phyloP scores from a whole-genome alignment of 1,140 invertebrate genomes.

The Drosophila watanabei region DNA sequence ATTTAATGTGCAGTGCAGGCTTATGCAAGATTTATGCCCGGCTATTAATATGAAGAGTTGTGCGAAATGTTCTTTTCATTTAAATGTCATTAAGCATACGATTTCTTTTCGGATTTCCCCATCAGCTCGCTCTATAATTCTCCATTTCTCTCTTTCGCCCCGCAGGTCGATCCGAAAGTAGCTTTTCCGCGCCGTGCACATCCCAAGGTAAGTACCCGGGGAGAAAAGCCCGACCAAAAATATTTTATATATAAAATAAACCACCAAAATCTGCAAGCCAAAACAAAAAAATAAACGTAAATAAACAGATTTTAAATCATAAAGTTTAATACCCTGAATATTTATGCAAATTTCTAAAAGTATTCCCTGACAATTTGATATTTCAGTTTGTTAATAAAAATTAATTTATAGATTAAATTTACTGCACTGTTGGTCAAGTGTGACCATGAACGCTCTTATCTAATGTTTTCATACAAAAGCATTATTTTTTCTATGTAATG shows the following conservation, averaged over 20 bases:
- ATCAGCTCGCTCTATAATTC: constrained; percentile 10
- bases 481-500: not conserved
- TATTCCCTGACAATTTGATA: not conserved
- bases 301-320: accelerated
- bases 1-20: constrained; percentile 81
- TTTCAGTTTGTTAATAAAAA: accelerated
- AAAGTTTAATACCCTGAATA: not conserved
- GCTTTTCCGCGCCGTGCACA: constrained; percentile 99
- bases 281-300: not conserved
- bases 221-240: constrained; percentile 12
- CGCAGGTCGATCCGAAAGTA: constrained; percentile 99
- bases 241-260: not conserved
- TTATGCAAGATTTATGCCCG: constrained; percentile 76
- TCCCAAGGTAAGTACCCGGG: constrained; percentile 94
- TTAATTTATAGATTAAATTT: no score
- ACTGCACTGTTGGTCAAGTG: not conserved
- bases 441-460: not conserved
- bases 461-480: not conserved
- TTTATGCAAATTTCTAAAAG: not conserved
- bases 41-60: constrained; percentile 84
- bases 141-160: constrained; percentile 63
- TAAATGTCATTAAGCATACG: constrained; percentile 83
- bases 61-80: constrained; percentile 81
- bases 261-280: constrained; percentile 1
- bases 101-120: constrained; percentile 45